These are phyloP conservation scores for Megalops cyprinoides DNA, from an alignment of 2,797 vertebrate species.

Conservation along the genomic window DNA sequence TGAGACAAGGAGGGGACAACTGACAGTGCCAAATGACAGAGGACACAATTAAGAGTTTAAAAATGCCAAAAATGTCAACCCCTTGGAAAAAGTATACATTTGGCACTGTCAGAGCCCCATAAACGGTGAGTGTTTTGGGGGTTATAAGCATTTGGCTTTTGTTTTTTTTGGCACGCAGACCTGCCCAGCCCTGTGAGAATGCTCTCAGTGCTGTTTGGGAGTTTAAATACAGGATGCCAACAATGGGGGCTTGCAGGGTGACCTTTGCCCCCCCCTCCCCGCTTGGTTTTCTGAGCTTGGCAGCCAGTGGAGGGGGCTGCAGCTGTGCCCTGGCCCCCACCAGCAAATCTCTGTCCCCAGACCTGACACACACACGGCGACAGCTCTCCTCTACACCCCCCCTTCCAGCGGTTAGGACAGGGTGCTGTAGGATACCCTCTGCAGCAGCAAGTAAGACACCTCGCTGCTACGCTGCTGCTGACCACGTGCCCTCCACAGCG, in stretches of 20 bases:
- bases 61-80: neutral
- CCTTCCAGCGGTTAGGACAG: neutral
- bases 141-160: no score
- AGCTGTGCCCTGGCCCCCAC: neutral
- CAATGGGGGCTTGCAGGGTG: neutral
- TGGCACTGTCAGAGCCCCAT: neutral
- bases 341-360: neutral
- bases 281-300: neutral
- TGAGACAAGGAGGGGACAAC: neutral
- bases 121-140: neutral
- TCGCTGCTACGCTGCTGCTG: no score
- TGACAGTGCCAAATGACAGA: conserved; percentile 9
- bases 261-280: neutral
- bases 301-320: neutral
- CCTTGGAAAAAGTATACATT: neutral
- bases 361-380: neutral
- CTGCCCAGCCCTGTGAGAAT: neutral
- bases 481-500: neutral
- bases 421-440: neutral
- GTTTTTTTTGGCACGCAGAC: neutral
- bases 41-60: neutral
- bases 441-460: neutral
- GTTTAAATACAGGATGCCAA: neutral
- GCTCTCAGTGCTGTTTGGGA: neutral
- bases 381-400: neutral